These are phyloP conservation scores for Pentalonia nigronervosa DNA, from an alignment of 1,140 invertebrate species.

Conservation along the genomic window DNA sequence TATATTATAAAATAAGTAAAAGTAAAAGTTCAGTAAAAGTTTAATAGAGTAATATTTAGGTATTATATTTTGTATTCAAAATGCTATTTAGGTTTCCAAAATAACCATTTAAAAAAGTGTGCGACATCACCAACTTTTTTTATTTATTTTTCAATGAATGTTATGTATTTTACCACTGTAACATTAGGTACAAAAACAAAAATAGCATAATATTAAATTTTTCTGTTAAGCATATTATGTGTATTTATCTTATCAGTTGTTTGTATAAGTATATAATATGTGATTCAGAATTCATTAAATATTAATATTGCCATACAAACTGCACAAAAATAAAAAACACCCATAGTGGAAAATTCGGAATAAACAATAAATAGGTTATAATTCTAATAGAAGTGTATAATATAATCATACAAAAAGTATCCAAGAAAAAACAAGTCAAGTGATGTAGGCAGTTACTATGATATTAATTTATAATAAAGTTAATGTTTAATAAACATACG, in stretches of 20 bases:
- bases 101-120: too few species aligned
- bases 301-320: background rate
- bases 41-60: background rate
- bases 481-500: background rate
- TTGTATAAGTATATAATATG: background rate
- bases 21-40: background rate
- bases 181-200: background rate
- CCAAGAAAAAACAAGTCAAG: background rate
- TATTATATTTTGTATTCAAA: too few species aligned
- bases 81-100: too few species aligned
- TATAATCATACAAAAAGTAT: background rate
- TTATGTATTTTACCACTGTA: too few species aligned
- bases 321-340: background rate
- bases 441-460: background rate
- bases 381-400: background rate
- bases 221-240: background rate
- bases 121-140: too few species aligned
- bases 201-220: background rate
- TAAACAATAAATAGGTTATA: background rate
- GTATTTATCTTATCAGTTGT: slow-evolving; percentile 8
- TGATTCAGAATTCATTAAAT: background rate
- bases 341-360: background rate
- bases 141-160: too few species aligned
- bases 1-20: background rate
- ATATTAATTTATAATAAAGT: too few species aligned